Conservation (phyloP, 2,888 invertebrate genomes). For the Eupeodes luniger region DNA sequence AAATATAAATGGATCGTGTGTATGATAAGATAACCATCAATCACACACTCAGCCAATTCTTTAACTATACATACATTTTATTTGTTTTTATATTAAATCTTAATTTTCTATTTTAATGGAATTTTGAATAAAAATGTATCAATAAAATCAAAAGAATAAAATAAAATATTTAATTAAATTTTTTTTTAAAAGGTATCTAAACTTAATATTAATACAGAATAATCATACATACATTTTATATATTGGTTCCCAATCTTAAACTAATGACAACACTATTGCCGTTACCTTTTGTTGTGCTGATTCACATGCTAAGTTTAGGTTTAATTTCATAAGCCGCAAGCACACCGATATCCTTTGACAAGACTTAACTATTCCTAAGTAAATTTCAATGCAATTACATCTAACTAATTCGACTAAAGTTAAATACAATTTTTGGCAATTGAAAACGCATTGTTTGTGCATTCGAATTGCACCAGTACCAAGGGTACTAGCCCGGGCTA, state of each 20-base stretch:
- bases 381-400: slow-evolving; percentile 70
- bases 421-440: slow-evolving; percentile 74
- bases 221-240: background rate
- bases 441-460: slow-evolving; percentile 62
- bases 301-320: slow-evolving; percentile 19
- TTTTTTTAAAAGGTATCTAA: no score
- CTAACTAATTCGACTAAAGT: slow-evolving; percentile 69
- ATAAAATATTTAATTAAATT: background rate
- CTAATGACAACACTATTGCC: slow-evolving; percentile 33
- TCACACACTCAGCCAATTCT: background rate
- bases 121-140: background rate
- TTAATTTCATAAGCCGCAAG: slow-evolving; percentile 30
- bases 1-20: no score
- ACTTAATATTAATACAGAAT: no score
- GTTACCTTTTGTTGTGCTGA: slow-evolving; percentile 32
- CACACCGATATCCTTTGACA: slow-evolving; percentile 38
- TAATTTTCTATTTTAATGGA: background rate
- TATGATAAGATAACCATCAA: no score
- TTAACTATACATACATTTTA: background rate
- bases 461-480: slow-evolving; percentile 8
- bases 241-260: slow-evolving; percentile 55
- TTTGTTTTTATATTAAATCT: background rate
- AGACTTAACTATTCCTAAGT: slow-evolving; percentile 42
- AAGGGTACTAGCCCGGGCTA: background rate
- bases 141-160: background rate